Evolutionary conservation across 2,113 vertebrate genomes (phyloP), one percentile per base, ranked within the genome.

Genomic region (Sinocyclocheilus grahami): DNA sequence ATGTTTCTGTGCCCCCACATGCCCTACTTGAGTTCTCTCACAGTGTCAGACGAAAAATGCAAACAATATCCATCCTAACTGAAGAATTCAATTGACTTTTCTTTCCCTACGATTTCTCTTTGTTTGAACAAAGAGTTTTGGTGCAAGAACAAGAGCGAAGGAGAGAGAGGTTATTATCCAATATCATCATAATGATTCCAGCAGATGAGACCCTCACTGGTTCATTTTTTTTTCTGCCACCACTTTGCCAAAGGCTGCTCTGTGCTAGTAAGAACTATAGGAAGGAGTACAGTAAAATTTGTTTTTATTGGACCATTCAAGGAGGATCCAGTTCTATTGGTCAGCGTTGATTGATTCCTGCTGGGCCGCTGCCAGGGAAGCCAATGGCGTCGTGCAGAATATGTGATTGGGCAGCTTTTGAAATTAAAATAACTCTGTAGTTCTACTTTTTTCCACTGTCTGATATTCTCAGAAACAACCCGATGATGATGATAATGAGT

Each of bases 201-300:
- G 24, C 72, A 74, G n/a, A 74, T 77, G 46, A 79, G 63, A 58
- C 46, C 58, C 82, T 48, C 5, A 20, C 33, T 75, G 82, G 82
- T 67, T 74, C 42, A 63, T 63, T 77, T 84, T 76, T 53, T 67
- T 51, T 75, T 65, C 67, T 83, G 63, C 74, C 84, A 78, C 91
- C 90, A 90, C 88, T 86, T 63, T 91, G 90, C 91, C 86, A 87
- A 91, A 87, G 86, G 88, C 89, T 82, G 87, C 87, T 88, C 90
- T 91, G 87, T 92, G 91, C 78, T 78, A 86, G 67, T 87, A 92
- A 86, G 89, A 90, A 79, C 53, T 67, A 51, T 20, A 67, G 24
- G 39, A 87, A 24, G 24, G 65, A 53, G 75, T 77, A 60, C 46
- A 84, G 39, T 67, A 85, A 86, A 83, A 80, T 75, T 42, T 8